Conservation (phyloP, 1,140 invertebrate genomes). For the Cydia amplana region DNA sequence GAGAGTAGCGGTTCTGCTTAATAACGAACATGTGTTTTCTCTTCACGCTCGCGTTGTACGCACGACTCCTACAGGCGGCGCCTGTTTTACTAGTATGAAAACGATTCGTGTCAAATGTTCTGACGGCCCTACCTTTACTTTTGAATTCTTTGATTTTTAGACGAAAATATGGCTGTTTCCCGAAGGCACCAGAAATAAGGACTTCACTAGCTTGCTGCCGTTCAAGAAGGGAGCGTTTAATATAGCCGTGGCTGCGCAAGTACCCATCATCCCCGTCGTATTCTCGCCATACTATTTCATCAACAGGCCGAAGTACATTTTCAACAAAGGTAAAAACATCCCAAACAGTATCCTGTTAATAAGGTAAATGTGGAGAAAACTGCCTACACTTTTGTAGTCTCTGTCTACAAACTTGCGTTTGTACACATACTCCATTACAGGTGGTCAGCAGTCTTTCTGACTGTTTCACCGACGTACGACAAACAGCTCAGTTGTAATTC, state of each 20-base stretch:
- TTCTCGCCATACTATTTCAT: constrained; percentile 84
- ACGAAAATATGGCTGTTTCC: constrained; percentile 84
- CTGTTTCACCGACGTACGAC: no score
- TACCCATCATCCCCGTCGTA: constrained; percentile 86
- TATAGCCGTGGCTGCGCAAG: constrained; percentile 85
- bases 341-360: neutral
- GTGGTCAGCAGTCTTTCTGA: no score
- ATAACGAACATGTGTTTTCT: no score
- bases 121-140: neutral
- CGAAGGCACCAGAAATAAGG: constrained; percentile 81
- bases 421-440: no score
- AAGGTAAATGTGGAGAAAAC: no score
- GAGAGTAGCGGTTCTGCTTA: no score
- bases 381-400: no score
- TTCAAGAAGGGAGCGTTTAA: constrained; percentile 90
- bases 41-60: no score
- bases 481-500: no score
- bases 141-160: constrained; percentile 53
- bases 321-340: constrained; percentile 65
- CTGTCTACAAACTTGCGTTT: no score
- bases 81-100: neutral
- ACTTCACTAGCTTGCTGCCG: constrained; percentile 72
- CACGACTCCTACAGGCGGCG: no score
- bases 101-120: neutral
- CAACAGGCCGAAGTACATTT: constrained; percentile 71